Conservation (phyloP, 2,888 invertebrate species). For the Stomorhina lunata region DNA sequence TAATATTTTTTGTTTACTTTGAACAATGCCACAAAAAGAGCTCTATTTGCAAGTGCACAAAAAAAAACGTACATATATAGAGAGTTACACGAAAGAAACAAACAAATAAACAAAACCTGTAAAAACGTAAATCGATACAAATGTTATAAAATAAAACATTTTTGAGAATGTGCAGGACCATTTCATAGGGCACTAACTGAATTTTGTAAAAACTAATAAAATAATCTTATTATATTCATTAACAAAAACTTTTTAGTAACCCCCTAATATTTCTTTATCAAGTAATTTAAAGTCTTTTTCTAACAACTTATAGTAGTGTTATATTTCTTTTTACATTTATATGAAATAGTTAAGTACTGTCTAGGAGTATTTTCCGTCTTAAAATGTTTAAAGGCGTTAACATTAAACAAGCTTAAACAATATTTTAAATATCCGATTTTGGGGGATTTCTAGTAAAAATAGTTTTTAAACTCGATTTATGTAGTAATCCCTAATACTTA, state of each 20-base stretch:
- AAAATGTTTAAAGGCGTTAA: background rate
- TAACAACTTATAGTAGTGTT: background rate
- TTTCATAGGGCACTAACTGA: no score
- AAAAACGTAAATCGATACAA: conserved; percentile 14
- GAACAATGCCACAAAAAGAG: background rate
- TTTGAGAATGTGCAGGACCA: background rate
- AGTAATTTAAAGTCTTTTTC: background rate
- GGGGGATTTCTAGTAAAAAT: no score
- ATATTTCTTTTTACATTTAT: background rate
- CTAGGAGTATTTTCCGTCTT: background rate
- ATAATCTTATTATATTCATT: no score
- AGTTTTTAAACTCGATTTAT: no score
- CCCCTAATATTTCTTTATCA: background rate
- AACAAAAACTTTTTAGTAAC: no score
- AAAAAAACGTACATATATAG: no score
- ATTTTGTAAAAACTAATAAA: no score
- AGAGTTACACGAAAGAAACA: background rate
- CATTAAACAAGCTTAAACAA: background rate
- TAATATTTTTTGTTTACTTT: background rate
- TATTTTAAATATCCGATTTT: background rate
- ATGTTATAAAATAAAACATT: background rate
- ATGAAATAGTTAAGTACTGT: background rate
- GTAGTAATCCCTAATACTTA: no score
- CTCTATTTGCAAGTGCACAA: background rate
- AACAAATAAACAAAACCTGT: background rate